Conservation (phyloP, 2,888 invertebrate genomes). For the Harmothoe impar region DNA sequence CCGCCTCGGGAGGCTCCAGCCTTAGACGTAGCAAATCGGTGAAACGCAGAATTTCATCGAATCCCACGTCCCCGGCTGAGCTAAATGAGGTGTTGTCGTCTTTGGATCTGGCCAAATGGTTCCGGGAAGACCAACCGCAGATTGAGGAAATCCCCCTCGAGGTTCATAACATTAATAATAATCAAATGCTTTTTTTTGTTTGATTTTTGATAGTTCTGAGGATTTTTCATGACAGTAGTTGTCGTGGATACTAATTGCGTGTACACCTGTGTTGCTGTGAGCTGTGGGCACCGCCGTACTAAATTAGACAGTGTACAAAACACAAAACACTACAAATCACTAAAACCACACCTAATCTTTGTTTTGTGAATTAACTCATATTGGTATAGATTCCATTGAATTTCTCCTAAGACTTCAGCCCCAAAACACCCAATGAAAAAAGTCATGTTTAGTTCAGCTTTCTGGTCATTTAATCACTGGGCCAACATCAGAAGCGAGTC, state of each 20-base stretch:
- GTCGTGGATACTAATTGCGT: neutral
- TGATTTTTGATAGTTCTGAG: neutral
- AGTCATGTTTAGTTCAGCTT: no score
- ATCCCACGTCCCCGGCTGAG: conserved; percentile 56
- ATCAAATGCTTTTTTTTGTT: conserved; percentile 22
- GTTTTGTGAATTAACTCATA: neutral
- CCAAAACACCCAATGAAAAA: no score
- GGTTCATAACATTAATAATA: conserved; percentile 10
- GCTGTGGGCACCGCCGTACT: conserved; percentile 41
- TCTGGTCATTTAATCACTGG: no score
- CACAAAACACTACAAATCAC: neutral
- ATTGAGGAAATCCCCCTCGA: conserved; percentile 47
- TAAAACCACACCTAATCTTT: neutral
- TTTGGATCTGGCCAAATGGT: conserved; percentile 61
- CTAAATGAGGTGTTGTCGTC: conserved; percentile 55
- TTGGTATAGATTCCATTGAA: no score
- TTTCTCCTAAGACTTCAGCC: no score
- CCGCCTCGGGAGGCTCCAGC: conserved; percentile 45
- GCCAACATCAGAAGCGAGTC: no score
- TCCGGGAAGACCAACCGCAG: conserved; percentile 39
- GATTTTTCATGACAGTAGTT: neutral
- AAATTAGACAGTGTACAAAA: neutral
- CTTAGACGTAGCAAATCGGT: conserved; percentile 30
- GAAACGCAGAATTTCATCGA: conserved; percentile 44
- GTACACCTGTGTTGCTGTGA: conserved; percentile 57